Base-by-base conservation (phyloP, 2,113 vertebrate species). In the Castor canadensis region DNA sequence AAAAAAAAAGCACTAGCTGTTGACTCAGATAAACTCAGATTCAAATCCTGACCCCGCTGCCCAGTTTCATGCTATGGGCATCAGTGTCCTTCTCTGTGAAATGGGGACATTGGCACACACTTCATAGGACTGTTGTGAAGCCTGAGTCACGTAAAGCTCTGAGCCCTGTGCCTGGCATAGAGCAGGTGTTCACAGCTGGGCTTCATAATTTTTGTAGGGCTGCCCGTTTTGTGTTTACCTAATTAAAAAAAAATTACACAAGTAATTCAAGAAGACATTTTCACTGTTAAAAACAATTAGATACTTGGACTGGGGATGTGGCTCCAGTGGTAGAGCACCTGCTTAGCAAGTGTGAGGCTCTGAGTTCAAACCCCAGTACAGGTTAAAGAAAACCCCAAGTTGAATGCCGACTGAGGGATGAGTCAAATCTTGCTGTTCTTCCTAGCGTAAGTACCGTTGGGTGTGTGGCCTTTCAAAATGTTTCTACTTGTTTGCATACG, bases 61-160 rank as follows among this genome's bases (percentile, higher is more conserved):
- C 43, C 24, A 13, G 19, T 47, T 60, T 80, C 62, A 47, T 88
- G 84, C 71, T 43, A 22, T 71, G 35, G 76, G 6, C 28, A 52
- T 95, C 43, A 15, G 13, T 92, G 93, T 90, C 86, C 83, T 77
- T 17, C 8, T 45, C 84, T 85, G 35, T 91, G 56, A 76, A 72
- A 72, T 66, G 62, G 54, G 24, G 45, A 12, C 84, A n/a, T 71
- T 56, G 60, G 15, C 62, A 58, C 16, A 32, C 87, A 54, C 71
- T 60, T 66, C 12, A 2, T 71, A 32, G 10, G 9, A 1, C 58
- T 49, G 11, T 69, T n/a, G 58, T 81, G 30, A 86, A 49, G 47
- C 47, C 0, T 71, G 47, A 66, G n/a, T n/a, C 40, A 83, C 0
- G 6, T 28, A 83, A 56, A 49, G 54, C 40, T 60, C 43, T 24